These are phyloP conservation scores for Ceramica pisi DNA, from an alignment of 2,888 invertebrate species.

Conservation along the genomic window DNA sequence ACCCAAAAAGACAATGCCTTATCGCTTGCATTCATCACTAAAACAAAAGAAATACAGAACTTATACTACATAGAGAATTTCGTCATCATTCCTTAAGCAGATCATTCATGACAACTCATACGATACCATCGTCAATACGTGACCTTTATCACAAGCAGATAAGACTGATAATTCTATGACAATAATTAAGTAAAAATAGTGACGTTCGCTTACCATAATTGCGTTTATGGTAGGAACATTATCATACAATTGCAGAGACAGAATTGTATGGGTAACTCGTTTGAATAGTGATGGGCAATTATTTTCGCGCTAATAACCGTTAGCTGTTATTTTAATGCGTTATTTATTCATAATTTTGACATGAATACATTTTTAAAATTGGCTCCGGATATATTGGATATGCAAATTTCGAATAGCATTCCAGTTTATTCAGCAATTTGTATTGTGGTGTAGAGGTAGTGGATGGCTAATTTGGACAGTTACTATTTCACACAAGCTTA, in stretches of 20 bases:
- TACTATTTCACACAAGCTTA: too few relatives aligned
- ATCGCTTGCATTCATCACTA: constrained; percentile 62
- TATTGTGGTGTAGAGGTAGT: neutral
- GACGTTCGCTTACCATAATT: constrained; percentile 85
- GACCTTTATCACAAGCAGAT: constrained; percentile 49
- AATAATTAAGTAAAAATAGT: constrained; percentile 62
- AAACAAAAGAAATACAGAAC: constrained; percentile 60
- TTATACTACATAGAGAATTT: constrained; percentile 48
- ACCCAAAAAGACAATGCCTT: constrained; percentile 55
- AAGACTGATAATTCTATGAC: constrained; percentile 59
- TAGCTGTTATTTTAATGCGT: constrained; percentile 48
- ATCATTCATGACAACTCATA: constrained; percentile 60
- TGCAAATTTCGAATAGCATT: constrained; percentile 40
- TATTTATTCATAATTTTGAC: constrained; percentile 49
- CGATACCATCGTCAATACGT: constrained; percentile 47
- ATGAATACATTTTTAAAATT: constrained; percentile 45
- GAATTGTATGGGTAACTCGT: constrained; percentile 64
- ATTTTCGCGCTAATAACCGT: constrained; percentile 31
- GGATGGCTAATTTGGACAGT: constrained; percentile 10
- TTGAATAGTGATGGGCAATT: constrained; percentile 67
- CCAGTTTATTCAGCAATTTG: constrained; percentile 25
- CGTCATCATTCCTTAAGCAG: constrained; percentile 61
- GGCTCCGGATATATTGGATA: constrained; percentile 26
- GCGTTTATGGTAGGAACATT: constrained; percentile 84
- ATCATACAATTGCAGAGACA: constrained; percentile 86